Base-by-base conservation (phyloP, 2,113 vertebrate species). In the Phycodurus eques region DNA sequence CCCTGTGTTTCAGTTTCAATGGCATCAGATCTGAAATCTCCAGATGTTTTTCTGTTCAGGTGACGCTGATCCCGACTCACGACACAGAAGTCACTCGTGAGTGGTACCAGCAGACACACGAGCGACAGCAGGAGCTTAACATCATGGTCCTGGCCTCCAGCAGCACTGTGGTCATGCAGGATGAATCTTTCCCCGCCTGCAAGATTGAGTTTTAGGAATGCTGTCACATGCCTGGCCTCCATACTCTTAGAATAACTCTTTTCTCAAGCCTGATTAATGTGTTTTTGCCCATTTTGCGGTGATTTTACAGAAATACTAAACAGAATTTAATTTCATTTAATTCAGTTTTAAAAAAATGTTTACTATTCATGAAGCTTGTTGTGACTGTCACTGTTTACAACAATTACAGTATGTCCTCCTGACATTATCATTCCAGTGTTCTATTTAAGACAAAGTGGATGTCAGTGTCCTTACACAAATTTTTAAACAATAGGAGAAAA, bases 101-200 rank as follows among this genome's bases (percentile, higher is more conserved):
- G 78, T 99, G 98, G 98, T 99, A 99, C 90, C 98, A 99, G 81
- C 96, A 99, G 91, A 98, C 96, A 3, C 98, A 99, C 2, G 96
- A 98, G 92, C 95, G 94, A 83, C 98, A 99, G 88, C 96, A 98
- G 83, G 96, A 99, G 83, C 93, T 99, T 69, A 98, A 98, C 81
- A 94, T 99, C 88, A 95, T 99, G 94, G 98, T 99, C 62, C 88
- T 99, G 92, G 98, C 98, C 51, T 98, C 97, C 93, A 99, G 97
- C 94, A 99, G 97, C 93, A 99, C 97, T 0, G 98, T 99, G 27
- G 98, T 99, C 78, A 99, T 99, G 98, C 98, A 99, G 91, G 98
- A 99, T 0, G 98, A 99, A 84, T 98, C 96, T 57, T 99, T 99
- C 84, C 96, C 98, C 20, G 98, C 98, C 88, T 99, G 98, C 95